Percentiles rank a stretch among this genome's conserved stretches.
Evolutionary conservation across 2,797 vertebrate species (phyloP).

Genomic region (Anomalospiza imberbis): DNA sequence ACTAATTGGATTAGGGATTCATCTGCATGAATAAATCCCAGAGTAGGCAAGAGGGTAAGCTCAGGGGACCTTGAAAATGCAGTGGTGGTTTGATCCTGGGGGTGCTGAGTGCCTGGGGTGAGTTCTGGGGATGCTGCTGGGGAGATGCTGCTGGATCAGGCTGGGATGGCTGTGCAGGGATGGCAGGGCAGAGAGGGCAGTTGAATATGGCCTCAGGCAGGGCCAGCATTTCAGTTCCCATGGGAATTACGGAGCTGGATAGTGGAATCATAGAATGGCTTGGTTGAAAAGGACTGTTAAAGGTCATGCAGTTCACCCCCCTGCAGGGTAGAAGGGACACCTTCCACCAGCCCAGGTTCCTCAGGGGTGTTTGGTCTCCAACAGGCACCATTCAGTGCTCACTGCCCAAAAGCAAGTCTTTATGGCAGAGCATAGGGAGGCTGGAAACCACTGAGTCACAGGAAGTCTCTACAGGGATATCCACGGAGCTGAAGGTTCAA

Average conservation of each 20-base stretch:
- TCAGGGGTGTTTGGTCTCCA: not conserved
- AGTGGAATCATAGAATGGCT: not conserved
- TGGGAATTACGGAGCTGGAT: not conserved
- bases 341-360: not conserved
- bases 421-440: not conserved
- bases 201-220: rapidly evolving
- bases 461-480: not conserved
- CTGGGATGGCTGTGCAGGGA: not conserved
- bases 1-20: not conserved
- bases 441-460: not conserved
- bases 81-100: not conserved
- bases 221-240: rapidly evolving
- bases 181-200: not conserved
- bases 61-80: not conserved
- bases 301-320: not conserved
- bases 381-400: not conserved
- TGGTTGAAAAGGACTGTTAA: not conserved
- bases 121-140: not conserved
- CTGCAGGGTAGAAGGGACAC: not conserved
- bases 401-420: not conserved
- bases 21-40: not conserved
- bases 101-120: not conserved
- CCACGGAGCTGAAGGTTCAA: not conserved
- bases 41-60: not conserved
- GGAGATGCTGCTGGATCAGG: not conserved